These are phyloP conservation scores for Maniola jurtina DNA, from an alignment of 1,140 invertebrate species.

Conservation along the genomic window DNA sequence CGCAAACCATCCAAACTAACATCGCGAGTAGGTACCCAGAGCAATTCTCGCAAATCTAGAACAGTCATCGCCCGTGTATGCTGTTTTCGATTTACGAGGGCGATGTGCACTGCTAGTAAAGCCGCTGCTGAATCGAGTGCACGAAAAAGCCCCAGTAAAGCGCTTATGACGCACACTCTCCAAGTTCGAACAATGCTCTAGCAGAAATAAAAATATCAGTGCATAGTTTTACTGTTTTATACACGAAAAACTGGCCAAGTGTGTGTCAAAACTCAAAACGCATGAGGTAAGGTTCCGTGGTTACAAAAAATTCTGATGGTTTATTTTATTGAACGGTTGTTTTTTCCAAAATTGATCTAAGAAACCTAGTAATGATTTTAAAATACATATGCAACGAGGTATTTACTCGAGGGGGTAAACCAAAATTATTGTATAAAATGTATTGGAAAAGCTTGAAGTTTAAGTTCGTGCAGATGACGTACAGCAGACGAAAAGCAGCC, in stretches of 20 bases:
- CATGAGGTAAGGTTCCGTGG: no score
- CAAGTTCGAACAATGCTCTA: conserved; percentile 22
- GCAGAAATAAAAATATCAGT: not conserved
- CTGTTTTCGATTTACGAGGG: conserved; percentile 44
- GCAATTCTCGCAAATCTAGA: not conserved
- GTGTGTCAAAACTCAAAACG: no score
- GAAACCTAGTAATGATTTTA: no score
- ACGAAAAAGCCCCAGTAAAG: conserved; percentile 36
- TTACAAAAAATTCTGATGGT: no score
- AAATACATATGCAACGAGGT: no score
- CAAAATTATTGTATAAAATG: no score
- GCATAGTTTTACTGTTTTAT: not conserved
- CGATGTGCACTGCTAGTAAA: conserved; percentile 37
- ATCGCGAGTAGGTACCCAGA: not conserved
- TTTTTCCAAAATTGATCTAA: no score
- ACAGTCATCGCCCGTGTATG: conserved; percentile 32
- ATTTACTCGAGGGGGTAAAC: no score
- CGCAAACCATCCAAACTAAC: not conserved
- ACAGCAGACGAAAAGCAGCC: no score
- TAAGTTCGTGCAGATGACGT: no score
- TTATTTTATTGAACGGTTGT: no score
- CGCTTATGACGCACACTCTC: conserved; percentile 34
- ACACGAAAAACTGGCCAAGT: not conserved
- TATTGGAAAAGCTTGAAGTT: no score
- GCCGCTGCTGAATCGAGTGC: conserved; percentile 43